phyloP scores from a whole-genome alignment of 2,888 invertebrate genomes.

The Adelognathus sp. region DNA sequence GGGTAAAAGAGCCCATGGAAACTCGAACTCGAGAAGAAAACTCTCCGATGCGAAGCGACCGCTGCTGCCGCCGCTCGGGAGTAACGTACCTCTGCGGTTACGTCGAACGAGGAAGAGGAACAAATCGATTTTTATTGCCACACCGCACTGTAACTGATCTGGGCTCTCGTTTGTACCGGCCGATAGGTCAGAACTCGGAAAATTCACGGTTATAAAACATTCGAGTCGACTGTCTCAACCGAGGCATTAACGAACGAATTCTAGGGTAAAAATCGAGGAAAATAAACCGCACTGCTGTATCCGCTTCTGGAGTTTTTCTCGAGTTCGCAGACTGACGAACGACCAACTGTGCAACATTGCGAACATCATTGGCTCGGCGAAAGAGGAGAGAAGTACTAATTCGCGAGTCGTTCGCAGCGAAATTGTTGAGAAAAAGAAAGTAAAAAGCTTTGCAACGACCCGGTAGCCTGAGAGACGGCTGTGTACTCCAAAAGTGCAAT shows the following conservation, averaged over 20 bases:
- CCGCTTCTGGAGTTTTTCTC: not conserved
- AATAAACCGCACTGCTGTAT: slow-evolving; percentile 5
- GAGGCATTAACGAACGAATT: slow-evolving; percentile 14
- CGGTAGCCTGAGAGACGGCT: slow-evolving; percentile 33
- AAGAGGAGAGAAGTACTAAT: slow-evolving; percentile 42
- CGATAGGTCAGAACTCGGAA: not conserved
- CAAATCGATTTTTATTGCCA: not conserved
- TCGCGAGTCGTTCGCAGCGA: slow-evolving; percentile 34
- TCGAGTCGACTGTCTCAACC: slow-evolving; percentile 10
- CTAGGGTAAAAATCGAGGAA: slow-evolving; percentile 7
- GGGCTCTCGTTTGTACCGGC: not conserved
- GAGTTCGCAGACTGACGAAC: slow-evolving; percentile 14
- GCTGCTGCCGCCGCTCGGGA: not conserved
- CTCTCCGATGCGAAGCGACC: not conserved
- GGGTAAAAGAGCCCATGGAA: slow-evolving; percentile 34
- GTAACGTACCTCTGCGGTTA: not conserved
- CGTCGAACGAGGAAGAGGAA: not conserved
- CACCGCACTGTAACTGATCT: not conserved
- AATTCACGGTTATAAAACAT: slow-evolving; percentile 27
- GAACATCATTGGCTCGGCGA: slow-evolving; percentile 36
- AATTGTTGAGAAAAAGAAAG: not conserved
- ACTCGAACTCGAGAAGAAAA: slow-evolving; percentile 32
- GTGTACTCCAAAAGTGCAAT: slow-evolving; percentile 6
- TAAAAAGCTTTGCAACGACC: slow-evolving; percentile 16
- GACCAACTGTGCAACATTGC: slow-evolving; percentile 23